A percentile compares a stretch with the other conserved stretches of the same genome.
Conservation (phyloP, 2,888 invertebrate genomes). For the Micoletzkya japonica region DNA sequence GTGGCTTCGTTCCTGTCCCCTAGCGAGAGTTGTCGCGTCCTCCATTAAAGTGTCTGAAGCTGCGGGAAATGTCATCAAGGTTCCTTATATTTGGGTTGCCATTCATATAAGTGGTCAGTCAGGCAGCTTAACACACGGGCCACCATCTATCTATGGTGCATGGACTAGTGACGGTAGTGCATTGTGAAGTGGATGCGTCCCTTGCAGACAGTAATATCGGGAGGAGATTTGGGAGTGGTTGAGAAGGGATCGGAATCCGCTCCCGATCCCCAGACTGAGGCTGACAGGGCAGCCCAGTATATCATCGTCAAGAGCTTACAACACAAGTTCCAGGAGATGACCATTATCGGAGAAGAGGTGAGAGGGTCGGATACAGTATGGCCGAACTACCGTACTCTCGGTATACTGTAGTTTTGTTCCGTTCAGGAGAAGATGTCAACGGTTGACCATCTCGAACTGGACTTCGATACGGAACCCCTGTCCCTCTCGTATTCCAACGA, state of each 20-base stretch:
- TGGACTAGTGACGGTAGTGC: neutral
- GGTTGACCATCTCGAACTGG: slow-evolving; percentile 14
- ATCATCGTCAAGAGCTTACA: slow-evolving; percentile 87
- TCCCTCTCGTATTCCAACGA: slow-evolving; percentile 15
- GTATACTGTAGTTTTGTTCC: neutral
- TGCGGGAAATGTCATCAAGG: slow-evolving; percentile 67
- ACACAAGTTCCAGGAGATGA: slow-evolving; percentile 83
- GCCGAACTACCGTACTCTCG: neutral
- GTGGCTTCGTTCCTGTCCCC: slow-evolving; percentile 52
- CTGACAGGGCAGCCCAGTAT: slow-evolving; percentile 89
- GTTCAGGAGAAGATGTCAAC: slow-evolving; percentile 21
- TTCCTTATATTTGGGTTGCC: slow-evolving; percentile 29
- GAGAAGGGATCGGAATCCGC: slow-evolving; percentile 71
- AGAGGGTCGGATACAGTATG: slow-evolving; percentile 18
- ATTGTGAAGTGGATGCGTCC: slow-evolving; percentile 48
- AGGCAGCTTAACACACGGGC: neutral
- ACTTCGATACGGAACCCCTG: neutral
- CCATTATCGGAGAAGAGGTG: slow-evolving; percentile 83
- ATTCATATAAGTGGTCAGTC: neutral
- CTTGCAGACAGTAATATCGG: slow-evolving; percentile 49
- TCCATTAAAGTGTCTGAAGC: slow-evolving; percentile 66
- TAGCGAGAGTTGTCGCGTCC: slow-evolving; percentile 66
- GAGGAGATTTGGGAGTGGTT: slow-evolving; percentile 65
- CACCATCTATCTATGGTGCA: too few species aligned
- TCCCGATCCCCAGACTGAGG: slow-evolving; percentile 91